Percentiles rank a stretch among this genome's conserved stretches.
Conservation (phyloP, 1,140 invertebrate species). For the Pectinophora gossypiella region DNA sequence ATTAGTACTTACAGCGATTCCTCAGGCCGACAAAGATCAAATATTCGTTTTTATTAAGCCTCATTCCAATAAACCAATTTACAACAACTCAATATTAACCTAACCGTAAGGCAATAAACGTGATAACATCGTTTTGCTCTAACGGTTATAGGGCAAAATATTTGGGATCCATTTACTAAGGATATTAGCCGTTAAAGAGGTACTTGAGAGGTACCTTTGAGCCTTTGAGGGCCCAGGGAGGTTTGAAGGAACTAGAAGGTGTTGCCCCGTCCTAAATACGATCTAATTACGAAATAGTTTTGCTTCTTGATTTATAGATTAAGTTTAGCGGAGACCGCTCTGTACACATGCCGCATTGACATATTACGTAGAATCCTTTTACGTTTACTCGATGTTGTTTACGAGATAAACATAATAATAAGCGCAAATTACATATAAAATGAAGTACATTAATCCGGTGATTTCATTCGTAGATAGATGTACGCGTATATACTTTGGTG, state of each 20-base stretch:
- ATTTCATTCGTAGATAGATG: no score
- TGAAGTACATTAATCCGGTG: no score
- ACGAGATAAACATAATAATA: background rate
- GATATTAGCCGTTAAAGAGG: slow-evolving; percentile 74
- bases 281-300: slow-evolving; percentile 78
- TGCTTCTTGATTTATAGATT: slow-evolving; percentile 77
- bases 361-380: slow-evolving; percentile 64
- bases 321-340: slow-evolving; percentile 59
- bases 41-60: no score
- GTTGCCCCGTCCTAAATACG: slow-evolving; percentile 73
- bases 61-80: no score
- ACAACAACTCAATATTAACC: background rate
- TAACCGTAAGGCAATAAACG: slow-evolving; percentile 61
- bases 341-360: slow-evolving; percentile 50
- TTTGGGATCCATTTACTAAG: slow-evolving; percentile 71
- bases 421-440: no score
- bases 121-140: slow-evolving; percentile 56
- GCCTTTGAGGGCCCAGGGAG: slow-evolving; percentile 55
- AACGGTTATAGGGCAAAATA: slow-evolving; percentile 68
- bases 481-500: no score
- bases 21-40: no score
- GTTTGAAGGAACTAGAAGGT: slow-evolving; percentile 67
- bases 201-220: slow-evolving; percentile 71
- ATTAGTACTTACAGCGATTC: no score
- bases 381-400: slow-evolving; percentile 11